These are phyloP conservation scores for Dolomedes plantarius DNA, from an alignment of 2,888 invertebrate genomes.

Conservation along the genomic window DNA sequence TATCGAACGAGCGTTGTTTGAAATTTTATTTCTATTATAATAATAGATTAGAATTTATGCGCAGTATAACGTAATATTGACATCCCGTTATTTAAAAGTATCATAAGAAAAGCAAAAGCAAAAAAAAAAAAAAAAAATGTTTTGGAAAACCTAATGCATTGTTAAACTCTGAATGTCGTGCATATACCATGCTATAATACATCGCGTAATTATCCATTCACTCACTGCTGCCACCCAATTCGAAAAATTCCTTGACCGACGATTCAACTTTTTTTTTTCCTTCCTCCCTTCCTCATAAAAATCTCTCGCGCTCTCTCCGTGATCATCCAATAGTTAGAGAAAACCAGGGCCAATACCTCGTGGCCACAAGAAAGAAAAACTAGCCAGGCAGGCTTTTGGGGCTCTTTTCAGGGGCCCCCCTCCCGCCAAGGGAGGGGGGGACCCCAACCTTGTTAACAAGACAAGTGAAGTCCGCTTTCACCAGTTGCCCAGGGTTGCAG, in stretches of 20 bases:
- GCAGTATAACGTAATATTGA: too few species aligned
- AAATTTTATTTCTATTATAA: too few species aligned
- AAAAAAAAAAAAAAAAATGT: too few species aligned
- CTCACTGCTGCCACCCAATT: background rate
- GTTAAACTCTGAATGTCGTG: too few species aligned
- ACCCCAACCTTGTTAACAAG: slow-evolving; percentile 60
- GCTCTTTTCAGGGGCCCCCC: slow-evolving; percentile 20
- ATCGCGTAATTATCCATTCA: too few species aligned
- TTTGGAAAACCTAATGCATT: too few species aligned
- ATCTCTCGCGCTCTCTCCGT: too few species aligned
- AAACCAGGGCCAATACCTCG: slow-evolving; percentile 49
- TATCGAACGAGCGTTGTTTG: too few species aligned
- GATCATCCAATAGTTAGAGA: slow-evolving; percentile 16
- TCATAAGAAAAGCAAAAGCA: too few species aligned
- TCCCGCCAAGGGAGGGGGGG: slow-evolving; percentile 6
- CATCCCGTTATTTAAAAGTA: too few species aligned
- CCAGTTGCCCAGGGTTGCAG: slow-evolving; percentile 55
- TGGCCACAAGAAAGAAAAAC: slow-evolving; percentile 39
- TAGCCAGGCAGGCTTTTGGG: slow-evolving; percentile 53
- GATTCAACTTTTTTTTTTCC: background rate
- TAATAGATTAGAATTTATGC: too few species aligned
- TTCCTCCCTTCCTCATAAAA: background rate
- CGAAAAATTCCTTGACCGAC: background rate
- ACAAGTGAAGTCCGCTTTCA: slow-evolving; percentile 69
- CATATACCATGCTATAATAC: too few species aligned